Evolutionary conservation across 1,140 invertebrate species (phyloP).

Genomic region (Pseudomyrmex flavicornis): DNA sequence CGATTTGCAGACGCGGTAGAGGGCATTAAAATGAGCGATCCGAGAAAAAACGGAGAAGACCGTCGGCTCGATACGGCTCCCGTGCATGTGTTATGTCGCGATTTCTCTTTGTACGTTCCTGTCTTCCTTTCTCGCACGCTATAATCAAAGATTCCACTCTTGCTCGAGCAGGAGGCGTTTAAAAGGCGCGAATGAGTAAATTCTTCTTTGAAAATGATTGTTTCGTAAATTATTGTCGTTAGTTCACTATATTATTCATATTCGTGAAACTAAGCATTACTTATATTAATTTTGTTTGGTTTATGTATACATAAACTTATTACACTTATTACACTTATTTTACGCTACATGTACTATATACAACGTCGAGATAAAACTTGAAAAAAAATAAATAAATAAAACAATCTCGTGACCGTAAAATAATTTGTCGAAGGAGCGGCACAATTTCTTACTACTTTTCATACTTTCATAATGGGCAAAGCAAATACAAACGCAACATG

Average conservation of each 20-base stretch:
- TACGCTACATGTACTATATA: background rate
- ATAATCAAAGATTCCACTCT: background rate
- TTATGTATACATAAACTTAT: background rate
- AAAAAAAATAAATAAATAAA: background rate
- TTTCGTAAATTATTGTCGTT: no score
- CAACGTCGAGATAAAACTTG: background rate
- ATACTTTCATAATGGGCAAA: constrained; percentile 19
- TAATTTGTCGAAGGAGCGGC: constrained; percentile 12
- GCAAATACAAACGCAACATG: constrained; percentile 49
- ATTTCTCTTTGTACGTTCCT: constrained; percentile 24
- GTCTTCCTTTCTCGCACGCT: constrained; percentile 10
- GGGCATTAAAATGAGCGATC: constrained; percentile 61
- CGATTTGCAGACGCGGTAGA: constrained; percentile 13
- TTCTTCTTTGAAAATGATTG: no score
- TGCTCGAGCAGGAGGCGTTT: no score
- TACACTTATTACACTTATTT: background rate
- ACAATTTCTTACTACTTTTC: constrained; percentile 1
- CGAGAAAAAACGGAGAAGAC: constrained; percentile 33
- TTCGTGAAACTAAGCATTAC: no score
- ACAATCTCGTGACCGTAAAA: constrained; percentile 17
- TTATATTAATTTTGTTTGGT: no score
- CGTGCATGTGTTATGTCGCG: constrained; percentile 12
- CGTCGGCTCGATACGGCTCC: constrained; percentile 5
- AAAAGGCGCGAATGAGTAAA: no score
- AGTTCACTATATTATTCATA: no score